Conservation (phyloP, 2,113 vertebrate genomes). For the Dromaius novaehollandiae region DNA sequence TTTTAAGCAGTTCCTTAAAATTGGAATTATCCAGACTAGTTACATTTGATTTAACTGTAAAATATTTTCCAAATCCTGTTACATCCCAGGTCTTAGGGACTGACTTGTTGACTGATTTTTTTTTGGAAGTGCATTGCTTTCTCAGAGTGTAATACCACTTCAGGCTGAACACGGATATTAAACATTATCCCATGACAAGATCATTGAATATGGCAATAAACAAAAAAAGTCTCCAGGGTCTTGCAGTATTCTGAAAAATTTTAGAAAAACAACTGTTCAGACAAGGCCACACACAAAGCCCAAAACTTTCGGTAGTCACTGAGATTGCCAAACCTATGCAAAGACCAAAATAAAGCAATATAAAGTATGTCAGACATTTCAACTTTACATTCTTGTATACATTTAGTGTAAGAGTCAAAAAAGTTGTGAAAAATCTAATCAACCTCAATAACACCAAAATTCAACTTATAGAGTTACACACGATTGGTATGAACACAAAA, state of each 20-base stretch:
- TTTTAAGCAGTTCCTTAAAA: slow-evolving; percentile 2
- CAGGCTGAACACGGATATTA: not conserved
- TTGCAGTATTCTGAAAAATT: not conserved
- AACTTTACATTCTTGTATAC: not conserved
- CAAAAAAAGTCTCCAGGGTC: not conserved
- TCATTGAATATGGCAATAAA: not conserved
- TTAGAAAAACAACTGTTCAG: not conserved
- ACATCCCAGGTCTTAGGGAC: not conserved
- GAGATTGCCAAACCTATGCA: not conserved
- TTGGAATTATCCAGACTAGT: not conserved
- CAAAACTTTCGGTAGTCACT: not conserved
- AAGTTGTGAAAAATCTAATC: not conserved
- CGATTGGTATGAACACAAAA: not conserved
- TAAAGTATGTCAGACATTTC: not conserved
- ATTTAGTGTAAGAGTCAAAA: not conserved
- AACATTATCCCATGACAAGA: not conserved
- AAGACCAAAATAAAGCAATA: not conserved
- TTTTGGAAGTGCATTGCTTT: not conserved
- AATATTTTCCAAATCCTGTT: not conserved
- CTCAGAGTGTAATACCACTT: not conserved
- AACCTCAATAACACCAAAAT: not conserved
- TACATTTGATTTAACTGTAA: slow-evolving; percentile 1
- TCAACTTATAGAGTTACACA: not conserved
- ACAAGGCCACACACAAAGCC: not conserved
- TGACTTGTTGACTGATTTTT: not conserved